Conservation (phyloP, 2,113 vertebrate species). For the Gorilla gorilla region DNA sequence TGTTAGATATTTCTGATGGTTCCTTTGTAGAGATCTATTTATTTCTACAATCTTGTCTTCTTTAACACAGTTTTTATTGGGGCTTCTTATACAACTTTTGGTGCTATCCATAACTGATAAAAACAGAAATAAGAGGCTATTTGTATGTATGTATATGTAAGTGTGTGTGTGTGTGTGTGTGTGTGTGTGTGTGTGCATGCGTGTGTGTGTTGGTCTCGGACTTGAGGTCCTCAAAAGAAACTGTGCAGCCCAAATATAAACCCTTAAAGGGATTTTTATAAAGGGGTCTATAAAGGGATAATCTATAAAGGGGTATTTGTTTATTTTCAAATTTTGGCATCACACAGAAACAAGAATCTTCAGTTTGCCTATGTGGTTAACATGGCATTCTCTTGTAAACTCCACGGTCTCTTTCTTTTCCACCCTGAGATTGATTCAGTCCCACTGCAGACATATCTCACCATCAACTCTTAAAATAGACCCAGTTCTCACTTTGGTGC, state of each 20-base stretch:
- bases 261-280: not conserved
- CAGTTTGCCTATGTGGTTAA: not conserved
- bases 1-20: not conserved
- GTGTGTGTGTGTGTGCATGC: not conserved
- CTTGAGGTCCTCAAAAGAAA: not conserved
- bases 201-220: not conserved
- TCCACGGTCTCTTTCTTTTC: not conserved
- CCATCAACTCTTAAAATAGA: not conserved
- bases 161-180: not conserved
- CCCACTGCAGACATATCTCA: not conserved
- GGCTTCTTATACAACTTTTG: not conserved
- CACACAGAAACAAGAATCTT: not conserved
- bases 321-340: not conserved
- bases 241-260: not conserved
- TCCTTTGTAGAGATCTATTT: not conserved
- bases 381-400: not conserved
- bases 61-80: not conserved
- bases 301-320: not conserved
- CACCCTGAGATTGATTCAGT: not conserved
- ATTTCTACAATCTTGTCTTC: not conserved
- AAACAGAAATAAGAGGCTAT: not conserved
- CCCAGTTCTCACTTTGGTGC: not conserved
- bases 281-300: not conserved
- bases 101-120: not conserved
- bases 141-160: not conserved